Base-by-base conservation (phyloP, 2,888 invertebrate species). In the Stenoptilia bipunctidactyla region DNA sequence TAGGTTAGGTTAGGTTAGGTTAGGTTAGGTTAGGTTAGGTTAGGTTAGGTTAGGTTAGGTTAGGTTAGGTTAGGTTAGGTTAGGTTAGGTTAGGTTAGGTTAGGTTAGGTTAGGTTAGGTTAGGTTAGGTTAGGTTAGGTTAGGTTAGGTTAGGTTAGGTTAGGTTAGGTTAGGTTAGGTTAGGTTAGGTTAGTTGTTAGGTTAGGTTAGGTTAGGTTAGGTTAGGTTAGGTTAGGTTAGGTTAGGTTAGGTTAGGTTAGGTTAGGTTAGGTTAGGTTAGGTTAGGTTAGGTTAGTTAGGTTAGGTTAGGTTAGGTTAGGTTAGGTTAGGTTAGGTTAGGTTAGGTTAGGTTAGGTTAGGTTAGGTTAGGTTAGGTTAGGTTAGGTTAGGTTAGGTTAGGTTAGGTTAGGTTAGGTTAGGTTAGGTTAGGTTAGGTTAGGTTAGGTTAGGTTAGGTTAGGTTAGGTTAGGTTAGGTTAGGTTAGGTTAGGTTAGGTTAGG, bases 191-290 rank as follows among this genome's bases (percentile, higher is more conserved):
- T 20, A 20, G 20, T n/a, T n/a, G 20, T 20, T 20, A 20, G 20
- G 20, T 20, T 20, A 20, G 20, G 20, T 20, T 20, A 20, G 20
- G 20, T 20, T 20, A 20, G 20, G 20, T 20, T 20, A 20, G 20
- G 20, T 20, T 20, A 20, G 20, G 20, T 20, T 20, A 20, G 20
- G 20, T 20, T 20, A 20, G 20, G 20, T 20, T 20, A 20, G 20
- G 20, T 20, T 20, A 20, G 20, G 20, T 20, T 20, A 20, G 20
- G 20, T n/a, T n/a, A 39, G 45, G 42, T 42, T 40, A 44, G 48
- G 43, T 46, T 46, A 46, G 45, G 45, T 44, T 44, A 44, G 46
- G 44, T 45, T 47, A 43, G 46, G 44, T 44, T 44, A 46, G 44
- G 43, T 44, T 43, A 44, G 30, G 46, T 30, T 30, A 30, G 30